Evolutionary conservation across 1,140 invertebrate genomes (phyloP).

Genomic region (Thaumatotibia leucotreta): DNA sequence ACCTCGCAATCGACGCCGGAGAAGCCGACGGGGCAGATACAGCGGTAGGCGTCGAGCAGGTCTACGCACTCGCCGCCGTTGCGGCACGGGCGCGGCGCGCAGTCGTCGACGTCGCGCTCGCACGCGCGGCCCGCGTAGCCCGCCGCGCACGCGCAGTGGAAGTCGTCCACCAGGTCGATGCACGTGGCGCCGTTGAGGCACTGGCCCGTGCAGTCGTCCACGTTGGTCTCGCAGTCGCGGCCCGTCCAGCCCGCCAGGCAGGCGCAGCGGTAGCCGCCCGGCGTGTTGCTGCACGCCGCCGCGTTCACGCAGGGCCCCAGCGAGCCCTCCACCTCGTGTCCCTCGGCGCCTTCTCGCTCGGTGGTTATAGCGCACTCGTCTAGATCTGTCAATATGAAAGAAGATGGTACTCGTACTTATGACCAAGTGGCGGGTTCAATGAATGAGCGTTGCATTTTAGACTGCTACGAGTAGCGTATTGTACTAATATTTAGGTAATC

Average conservation of each 20-base stretch:
- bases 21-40: constrained; percentile 90
- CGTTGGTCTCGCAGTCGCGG: constrained; percentile 91
- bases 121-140: constrained; percentile 87
- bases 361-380: constrained; percentile 78
- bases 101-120: constrained; percentile 84
- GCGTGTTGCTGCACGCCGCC: constrained; percentile 85
- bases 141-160: constrained; percentile 87
- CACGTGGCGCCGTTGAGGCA: constrained; percentile 92
- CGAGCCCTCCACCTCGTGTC: constrained; percentile 42
- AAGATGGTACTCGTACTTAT: not conserved
- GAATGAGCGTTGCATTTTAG: not conserved
- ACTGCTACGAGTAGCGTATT: too few species aligned
- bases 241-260: constrained; percentile 91
- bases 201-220: constrained; percentile 92
- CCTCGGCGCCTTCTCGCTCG: constrained; percentile 11
- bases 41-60: constrained; percentile 86
- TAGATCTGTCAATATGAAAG: constrained; percentile 75
- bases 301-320: constrained; percentile 87
- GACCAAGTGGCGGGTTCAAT: not conserved
- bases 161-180: constrained; percentile 89
- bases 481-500: too few species aligned
- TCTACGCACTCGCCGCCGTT: constrained; percentile 92
- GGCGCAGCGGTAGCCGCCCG: constrained; percentile 89
- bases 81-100: constrained; percentile 86
- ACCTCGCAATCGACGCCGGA: constrained; percentile 88